A percentile compares a stretch with the other conserved stretches of the same genome.
phyloP scores from a whole-genome alignment of 2,797 vertebrate species.

The Crax fasciolata region DNA sequence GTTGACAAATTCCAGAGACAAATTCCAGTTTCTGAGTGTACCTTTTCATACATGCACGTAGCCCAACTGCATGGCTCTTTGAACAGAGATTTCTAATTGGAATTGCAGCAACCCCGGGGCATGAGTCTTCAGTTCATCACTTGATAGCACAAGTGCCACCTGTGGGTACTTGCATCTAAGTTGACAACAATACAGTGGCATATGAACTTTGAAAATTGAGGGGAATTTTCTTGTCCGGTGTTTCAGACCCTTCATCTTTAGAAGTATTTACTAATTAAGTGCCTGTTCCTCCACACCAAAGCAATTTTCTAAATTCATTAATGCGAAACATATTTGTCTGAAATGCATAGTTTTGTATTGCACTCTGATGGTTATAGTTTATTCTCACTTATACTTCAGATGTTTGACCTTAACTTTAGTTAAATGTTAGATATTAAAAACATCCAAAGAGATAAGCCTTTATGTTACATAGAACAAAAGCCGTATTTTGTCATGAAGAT shows the following conservation, averaged over 20 bases:
- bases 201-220: background rate
- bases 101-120: background rate
- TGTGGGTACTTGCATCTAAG: background rate
- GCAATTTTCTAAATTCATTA: background rate
- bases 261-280: conserved; percentile 19
- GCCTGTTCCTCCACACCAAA: background rate
- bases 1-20: too few relatives aligned
- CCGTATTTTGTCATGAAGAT: conserved; percentile 7
- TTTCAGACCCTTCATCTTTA: background rate
- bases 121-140: background rate
- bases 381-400: background rate
- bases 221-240: background rate
- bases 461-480: conserved; percentile 57
- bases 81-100: background rate
- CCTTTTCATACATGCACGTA: background rate
- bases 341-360: background rate
- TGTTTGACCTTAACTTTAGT: background rate
- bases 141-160: background rate
- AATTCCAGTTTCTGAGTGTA: background rate
- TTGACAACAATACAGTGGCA: background rate
- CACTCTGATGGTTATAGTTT: background rate
- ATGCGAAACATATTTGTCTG: background rate
- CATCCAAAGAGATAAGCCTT: background rate
- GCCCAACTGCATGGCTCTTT: background rate
- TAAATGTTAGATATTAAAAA: conserved; percentile 11